Percentiles rank a stretch among this genome's conserved stretches.
phyloP scores from a whole-genome alignment of 2,113 vertebrate genomes.

The Peucedramus taeniatus region DNA sequence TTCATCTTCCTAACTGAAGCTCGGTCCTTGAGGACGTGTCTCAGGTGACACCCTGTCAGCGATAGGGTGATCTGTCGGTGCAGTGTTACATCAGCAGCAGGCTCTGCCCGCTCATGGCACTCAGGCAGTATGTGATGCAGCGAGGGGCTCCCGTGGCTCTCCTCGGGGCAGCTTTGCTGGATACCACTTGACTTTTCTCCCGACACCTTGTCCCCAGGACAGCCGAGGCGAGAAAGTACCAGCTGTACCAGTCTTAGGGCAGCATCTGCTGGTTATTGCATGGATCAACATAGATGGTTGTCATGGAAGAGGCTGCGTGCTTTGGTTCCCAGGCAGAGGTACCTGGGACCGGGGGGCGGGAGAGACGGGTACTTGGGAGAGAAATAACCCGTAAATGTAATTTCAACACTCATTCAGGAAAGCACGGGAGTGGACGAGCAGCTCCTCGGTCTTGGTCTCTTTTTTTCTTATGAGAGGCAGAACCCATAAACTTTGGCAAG shows the following conservation, averaged over 20 bases:
- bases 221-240: constrained; percentile 42
- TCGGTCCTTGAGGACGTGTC: background rate
- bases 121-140: background rate
- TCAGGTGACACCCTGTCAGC: background rate
- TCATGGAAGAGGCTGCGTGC: constrained; percentile 60
- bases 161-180: background rate
- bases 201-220: constrained; percentile 54
- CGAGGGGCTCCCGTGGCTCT: background rate
- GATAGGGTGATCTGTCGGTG: background rate
- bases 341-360: background rate
- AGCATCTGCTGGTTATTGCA: constrained; percentile 80
- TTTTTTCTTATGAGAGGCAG: background rate
- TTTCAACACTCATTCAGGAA: background rate
- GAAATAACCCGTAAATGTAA: background rate
- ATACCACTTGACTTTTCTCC: constrained; percentile 9
- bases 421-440: background rate
- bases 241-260: constrained; percentile 75
- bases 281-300: constrained; percentile 71
- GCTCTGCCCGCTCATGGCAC: background rate
- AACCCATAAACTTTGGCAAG: background rate
- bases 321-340: constrained; percentile 43
- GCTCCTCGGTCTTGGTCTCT: background rate
- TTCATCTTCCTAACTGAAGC: background rate
- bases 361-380: background rate
- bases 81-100: background rate